These are phyloP conservation scores for Anguilla megastoma DNA, from an alignment of 2,797 vertebrate species.

Conservation along the genomic window DNA sequence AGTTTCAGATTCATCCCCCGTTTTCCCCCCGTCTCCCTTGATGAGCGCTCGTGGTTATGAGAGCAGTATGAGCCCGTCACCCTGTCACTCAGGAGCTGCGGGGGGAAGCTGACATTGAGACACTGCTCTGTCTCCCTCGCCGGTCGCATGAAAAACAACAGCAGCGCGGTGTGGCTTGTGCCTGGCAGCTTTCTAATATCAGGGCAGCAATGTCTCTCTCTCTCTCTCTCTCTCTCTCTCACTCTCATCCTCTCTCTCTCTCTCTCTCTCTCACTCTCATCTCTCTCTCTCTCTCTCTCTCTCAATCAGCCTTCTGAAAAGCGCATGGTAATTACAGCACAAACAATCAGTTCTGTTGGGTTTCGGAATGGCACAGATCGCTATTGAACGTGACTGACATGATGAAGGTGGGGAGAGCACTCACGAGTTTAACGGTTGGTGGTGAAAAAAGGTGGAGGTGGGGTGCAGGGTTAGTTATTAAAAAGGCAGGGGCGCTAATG, in stretches of 20 bases:
- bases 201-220: constrained; percentile 31
- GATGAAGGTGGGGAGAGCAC: neutral
- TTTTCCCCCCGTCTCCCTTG: neutral
- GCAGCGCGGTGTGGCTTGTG: neutral
- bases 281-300: constrained; percentile 33
- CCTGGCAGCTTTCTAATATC: neutral
- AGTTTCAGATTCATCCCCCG: neutral
- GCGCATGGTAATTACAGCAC: neutral
- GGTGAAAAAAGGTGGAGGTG: neutral
- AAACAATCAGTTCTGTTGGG: neutral
- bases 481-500: constrained; percentile 12
- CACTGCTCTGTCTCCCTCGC: neutral
- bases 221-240: constrained; percentile 46
- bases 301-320: neutral
- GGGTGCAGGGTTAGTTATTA: constrained; percentile 6
- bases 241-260: constrained; percentile 44
- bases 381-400: neutral
- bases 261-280: neutral
- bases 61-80: neutral
- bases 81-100: neutral
- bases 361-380: neutral
- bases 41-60: neutral
- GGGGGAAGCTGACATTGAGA: neutral
- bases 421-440: too few relatives aligned
- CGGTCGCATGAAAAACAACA: neutral